Percentiles rank a stretch among this genome's conserved stretches.
phyloP scores from a whole-genome alignment of 2,797 vertebrate species.

The Selene dorsalis region DNA sequence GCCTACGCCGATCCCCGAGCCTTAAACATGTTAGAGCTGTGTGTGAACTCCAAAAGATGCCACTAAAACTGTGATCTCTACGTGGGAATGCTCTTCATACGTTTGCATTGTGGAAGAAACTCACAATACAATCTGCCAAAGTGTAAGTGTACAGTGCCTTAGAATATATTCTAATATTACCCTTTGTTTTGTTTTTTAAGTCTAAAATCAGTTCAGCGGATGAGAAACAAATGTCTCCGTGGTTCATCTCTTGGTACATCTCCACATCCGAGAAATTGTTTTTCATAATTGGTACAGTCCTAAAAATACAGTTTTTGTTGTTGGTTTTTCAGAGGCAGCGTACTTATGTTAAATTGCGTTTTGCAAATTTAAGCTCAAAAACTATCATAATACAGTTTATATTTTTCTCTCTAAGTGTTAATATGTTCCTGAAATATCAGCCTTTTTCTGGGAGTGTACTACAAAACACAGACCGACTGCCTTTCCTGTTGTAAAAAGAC shows the following conservation, averaged over 20 bases:
- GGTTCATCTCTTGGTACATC: conserved; percentile 47
- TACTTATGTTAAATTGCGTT: conserved; percentile 31
- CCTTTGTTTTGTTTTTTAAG: conserved; percentile 51
- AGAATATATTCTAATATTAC: conserved; percentile 80
- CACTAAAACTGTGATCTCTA: conserved; percentile 95
- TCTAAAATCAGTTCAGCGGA: conserved; percentile 54
- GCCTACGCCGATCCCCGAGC: conserved; percentile 86
- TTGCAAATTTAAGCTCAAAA: conserved; percentile 33
- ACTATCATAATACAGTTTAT: conserved; percentile 35
- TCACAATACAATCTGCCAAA: conserved; percentile 97
- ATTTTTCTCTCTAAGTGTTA: conserved; percentile 51
- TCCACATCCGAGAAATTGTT: conserved; percentile 59
- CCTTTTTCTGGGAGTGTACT: conserved; percentile 58
- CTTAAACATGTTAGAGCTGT: conserved; percentile 89
- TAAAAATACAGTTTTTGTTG: conserved; percentile 44
- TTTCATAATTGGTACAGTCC: conserved; percentile 67
- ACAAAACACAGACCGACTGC: conserved; percentile 74
- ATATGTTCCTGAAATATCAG: conserved; percentile 44
- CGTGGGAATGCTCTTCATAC: conserved; percentile 87
- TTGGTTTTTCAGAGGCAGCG: conserved; percentile 42
- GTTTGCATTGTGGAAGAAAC: conserved; percentile 88
- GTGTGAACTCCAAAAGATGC: conserved; percentile 91
- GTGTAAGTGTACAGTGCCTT: conserved; percentile 99
- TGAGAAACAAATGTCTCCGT: conserved; percentile 52
- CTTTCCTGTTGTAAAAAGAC: conserved; percentile 83